phyloP scores from a whole-genome alignment of 2,113 vertebrate species.

The Apteryx owenii region DNA sequence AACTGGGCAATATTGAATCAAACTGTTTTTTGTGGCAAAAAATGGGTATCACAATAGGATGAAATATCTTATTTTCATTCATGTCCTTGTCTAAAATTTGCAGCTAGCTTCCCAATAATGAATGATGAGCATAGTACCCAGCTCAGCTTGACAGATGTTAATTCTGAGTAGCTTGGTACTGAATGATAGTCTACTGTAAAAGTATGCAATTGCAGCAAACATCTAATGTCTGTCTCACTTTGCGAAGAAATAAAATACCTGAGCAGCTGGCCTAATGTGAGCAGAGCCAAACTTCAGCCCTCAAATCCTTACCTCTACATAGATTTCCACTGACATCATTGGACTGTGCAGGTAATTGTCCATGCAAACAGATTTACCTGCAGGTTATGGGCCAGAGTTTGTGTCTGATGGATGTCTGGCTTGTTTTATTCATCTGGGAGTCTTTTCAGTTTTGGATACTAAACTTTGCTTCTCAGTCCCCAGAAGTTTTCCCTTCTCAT shows the following conservation, averaged over 20 bases:
- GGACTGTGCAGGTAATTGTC: neutral
- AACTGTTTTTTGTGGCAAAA: neutral
- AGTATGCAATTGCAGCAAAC: neutral
- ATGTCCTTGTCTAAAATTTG: neutral
- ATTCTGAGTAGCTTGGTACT: neutral
- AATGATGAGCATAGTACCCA: neutral
- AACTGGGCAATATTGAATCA: fast-evolving
- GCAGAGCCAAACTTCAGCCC: neutral
- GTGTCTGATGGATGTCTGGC: neutral
- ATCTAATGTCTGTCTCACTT: neutral
- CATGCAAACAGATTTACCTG: slow-evolving; percentile 7
- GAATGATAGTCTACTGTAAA: neutral
- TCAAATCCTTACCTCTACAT: neutral
- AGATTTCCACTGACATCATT: slow-evolving; percentile 35
- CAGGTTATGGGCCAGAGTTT: neutral
- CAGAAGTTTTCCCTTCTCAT: slow-evolving; percentile 16
- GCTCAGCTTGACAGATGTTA: neutral
- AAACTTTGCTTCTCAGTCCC: neutral
- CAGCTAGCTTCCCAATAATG: neutral
- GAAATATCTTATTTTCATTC: neutral
- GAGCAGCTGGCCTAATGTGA: neutral
- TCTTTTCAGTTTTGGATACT: neutral
- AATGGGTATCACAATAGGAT: neutral
- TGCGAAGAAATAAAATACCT: neutral
- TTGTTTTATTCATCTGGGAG: slow-evolving; percentile 4